phyloP scores from a whole-genome alignment of 2,113 vertebrate species.

The Numenius arquata region DNA sequence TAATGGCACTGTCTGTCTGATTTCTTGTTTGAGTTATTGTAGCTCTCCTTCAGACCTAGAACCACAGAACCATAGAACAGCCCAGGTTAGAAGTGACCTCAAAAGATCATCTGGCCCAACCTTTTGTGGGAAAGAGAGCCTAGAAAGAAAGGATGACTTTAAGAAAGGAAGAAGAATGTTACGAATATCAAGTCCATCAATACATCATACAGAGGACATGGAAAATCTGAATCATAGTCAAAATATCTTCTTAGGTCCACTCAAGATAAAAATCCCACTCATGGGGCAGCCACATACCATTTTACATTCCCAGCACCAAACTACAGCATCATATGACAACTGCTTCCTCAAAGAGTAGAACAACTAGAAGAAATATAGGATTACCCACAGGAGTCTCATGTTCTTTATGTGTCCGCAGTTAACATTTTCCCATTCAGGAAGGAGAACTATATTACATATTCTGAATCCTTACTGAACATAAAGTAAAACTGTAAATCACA shows the following conservation, averaged over 20 bases:
- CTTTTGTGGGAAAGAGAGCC: neutral
- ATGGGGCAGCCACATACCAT: neutral
- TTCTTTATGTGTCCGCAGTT: neutral
- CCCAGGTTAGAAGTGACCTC: neutral
- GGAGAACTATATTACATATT: neutral
- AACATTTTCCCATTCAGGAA: neutral
- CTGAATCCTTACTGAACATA: neutral
- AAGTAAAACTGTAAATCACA: neutral
- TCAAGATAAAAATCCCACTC: neutral
- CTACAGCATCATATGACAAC: neutral
- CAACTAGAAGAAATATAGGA: neutral
- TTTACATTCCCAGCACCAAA: neutral
- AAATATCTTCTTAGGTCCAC: neutral
- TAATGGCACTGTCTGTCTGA: neutral
- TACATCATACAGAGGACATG: neutral
- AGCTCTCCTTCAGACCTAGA: neutral
- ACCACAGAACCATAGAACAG: neutral
- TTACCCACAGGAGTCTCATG: neutral
- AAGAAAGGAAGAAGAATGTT: neutral
- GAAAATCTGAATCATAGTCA: neutral
- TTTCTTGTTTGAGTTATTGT: neutral
- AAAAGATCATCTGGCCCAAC: neutral
- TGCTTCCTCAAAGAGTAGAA: neutral
- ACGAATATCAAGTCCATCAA: neutral
- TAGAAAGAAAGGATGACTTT: neutral